Base-by-base conservation (phyloP, 1,140 invertebrate species). In the Drosophila bocqueti region DNA sequence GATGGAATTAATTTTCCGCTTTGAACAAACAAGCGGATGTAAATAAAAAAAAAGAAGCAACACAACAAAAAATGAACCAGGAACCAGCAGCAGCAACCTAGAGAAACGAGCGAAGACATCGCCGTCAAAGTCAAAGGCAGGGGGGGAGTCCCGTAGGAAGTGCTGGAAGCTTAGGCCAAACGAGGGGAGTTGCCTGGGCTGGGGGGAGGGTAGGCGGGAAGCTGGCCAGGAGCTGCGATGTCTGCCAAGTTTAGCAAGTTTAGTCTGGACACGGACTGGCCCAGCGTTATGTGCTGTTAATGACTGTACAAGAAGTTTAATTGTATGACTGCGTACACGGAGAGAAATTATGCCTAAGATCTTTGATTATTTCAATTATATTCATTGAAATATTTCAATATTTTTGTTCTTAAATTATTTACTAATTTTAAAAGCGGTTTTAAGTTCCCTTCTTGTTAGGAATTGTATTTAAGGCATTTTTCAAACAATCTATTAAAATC, bases 1-100 rank as follows among this genome's bases (percentile, higher is more conserved):
- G 90, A 92, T 92, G 90, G 90, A 92, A 92, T 92, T 92, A 92
- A 92, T 92, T 92, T 92, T 92, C 90, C 90, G 90, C 90, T 92
- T 92, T 90, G 90, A 90, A 92, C 90, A 92, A 92, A 92, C 90
- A 92, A 92, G 90, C 90, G 90, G 90, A 92, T 86, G 90, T 92
- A 92, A 92, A 92, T 91, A 91, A 92, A 91, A 87, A 91, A 83
- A 65, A 68, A 69, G 34, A 45, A 61, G 10, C 34, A 50, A 45
- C 24, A 63, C 43, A 34, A 21, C 42, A 29, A n/a, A 68, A 78
- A 79, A 47, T 46, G 61, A 65, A 57, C 43, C 60, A 63, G 50
- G 52, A 47, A 57, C 42, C 26, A 52, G 49, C 50, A n/a, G n/a
- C n/a, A n/a, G n/a, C n/a, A 60, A 55, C 75, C 65, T 68, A 78